A percentile compares a stretch with the other conserved stretches of the same genome.
These are phyloP conservation scores for Caenorhabditis sp. DNA, from an alignment of 2,888 invertebrate species.

Conservation along the genomic window DNA sequence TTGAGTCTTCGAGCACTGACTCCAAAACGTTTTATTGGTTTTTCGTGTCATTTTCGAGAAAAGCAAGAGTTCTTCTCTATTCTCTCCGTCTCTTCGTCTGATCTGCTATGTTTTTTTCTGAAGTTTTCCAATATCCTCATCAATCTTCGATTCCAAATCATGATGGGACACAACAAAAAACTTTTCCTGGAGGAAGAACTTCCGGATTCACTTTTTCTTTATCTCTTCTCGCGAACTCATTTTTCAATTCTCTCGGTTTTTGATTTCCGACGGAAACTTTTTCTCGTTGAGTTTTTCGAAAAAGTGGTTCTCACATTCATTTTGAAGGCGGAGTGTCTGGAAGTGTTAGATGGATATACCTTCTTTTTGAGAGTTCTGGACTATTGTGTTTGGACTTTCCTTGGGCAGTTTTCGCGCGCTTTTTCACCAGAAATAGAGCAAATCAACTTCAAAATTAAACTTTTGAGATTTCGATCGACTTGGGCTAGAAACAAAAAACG, in stretches of 20 bases:
- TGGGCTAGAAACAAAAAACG: too few species aligned
- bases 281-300: neutral
- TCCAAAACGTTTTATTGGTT: conserved; percentile 2
- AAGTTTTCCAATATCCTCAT: neutral
- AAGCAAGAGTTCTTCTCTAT: neutral
- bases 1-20: neutral
- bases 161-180: conserved; percentile 13
- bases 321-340: neutral
- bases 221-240: neutral
- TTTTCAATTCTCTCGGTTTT: conserved; percentile 3
- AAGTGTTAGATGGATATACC: neutral
- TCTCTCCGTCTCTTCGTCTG: neutral
- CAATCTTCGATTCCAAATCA: neutral
- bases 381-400: conserved; percentile 6
- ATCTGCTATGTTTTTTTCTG: neutral
- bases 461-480: too few species aligned
- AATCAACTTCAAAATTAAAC: too few species aligned
- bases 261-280: conserved; percentile 16
- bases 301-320: conserved; percentile 9
- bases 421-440: too few species aligned
- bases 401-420: too few species aligned
- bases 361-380: neutral
- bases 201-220: conserved; percentile 12
- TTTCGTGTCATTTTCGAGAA: neutral
- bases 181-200: neutral